Conservation (phyloP, 2,113 vertebrate species). For the Syngnathus scovelli region DNA sequence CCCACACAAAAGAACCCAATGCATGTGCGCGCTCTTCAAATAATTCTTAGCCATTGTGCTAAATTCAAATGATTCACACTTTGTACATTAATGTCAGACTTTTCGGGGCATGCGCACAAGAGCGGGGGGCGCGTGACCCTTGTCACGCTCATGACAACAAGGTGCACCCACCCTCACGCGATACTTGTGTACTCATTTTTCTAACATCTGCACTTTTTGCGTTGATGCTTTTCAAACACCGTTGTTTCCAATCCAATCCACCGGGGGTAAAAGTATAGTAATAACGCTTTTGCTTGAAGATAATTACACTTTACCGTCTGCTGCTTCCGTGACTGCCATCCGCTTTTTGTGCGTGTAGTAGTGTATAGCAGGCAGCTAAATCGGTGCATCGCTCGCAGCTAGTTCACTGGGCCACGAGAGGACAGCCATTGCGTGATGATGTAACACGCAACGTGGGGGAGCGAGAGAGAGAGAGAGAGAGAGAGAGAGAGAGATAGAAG, state of each 20-base stretch:
- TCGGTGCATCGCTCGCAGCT: constrained; percentile 56
- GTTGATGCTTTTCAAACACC: no score
- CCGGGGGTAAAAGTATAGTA: no score
- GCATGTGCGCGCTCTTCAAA: neutral
- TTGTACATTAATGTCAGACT: neutral
- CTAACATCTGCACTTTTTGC: neutral
- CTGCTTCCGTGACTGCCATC: neutral
- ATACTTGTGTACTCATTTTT: neutral
- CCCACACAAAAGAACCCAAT: neutral
- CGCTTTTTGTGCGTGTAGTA: neutral
- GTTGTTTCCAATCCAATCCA: no score
- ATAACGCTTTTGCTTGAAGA: neutral
- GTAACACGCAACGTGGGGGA: constrained; percentile 60
- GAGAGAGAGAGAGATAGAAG: neutral
- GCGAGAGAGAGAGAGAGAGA: neutral
- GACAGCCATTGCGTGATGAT: constrained; percentile 70
- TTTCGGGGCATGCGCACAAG: neutral
- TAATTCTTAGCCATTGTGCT: neutral
- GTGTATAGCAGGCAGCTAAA: constrained; percentile 27
- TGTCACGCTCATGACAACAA: neutral
- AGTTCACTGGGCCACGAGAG: constrained; percentile 73
- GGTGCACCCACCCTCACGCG: neutral
- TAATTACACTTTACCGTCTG: neutral
- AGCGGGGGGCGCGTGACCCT: neutral
- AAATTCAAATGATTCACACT: neutral